Percentiles rank a stretch among this genome's conserved stretches.
phyloP scores from a whole-genome alignment of 2,797 vertebrate genomes.

The Labroides dimidiatus region DNA sequence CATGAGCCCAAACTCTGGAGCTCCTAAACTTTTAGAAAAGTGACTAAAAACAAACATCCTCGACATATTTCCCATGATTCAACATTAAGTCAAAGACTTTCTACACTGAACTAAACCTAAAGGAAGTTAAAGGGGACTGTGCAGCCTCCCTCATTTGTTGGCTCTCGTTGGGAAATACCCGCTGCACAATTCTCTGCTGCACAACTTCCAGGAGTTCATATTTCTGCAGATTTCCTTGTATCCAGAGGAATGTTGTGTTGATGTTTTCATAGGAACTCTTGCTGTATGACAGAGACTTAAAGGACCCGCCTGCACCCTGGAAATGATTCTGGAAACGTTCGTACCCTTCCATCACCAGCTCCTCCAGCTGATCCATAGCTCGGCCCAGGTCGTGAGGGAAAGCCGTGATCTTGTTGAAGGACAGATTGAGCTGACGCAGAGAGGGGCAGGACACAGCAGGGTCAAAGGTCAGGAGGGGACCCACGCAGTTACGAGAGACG shows the following conservation, averaged over 20 bases:
- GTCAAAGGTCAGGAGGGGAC: slow-evolving; percentile 84
- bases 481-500: slow-evolving; percentile 91
- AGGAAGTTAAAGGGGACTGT: too few species aligned
- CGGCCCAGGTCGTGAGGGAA: slow-evolving; percentile 83
- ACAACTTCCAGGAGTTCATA: not conserved
- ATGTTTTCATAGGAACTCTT: slow-evolving; percentile 1
- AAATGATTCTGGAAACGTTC: too few species aligned
- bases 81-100: too few species aligned
- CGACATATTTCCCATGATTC: too few species aligned
- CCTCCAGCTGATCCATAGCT: slow-evolving; percentile 85
- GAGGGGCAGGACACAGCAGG: slow-evolving; percentile 78
- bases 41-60: too few species aligned
- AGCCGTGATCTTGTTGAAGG: slow-evolving; percentile 88
- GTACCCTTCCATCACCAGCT: slow-evolving; percentile 92
- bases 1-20: too few species aligned
- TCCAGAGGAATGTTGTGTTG: not conserved
- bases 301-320: too few species aligned
- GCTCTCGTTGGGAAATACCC: not conserved
- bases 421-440: slow-evolving; percentile 91
- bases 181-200: not conserved
- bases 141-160: not conserved
- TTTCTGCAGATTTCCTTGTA: not conserved
- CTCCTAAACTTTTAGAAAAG: too few species aligned
- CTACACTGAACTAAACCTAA: too few species aligned
- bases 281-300: too few species aligned